These are phyloP conservation scores for Melipona bicolor DNA, from an alignment of 2,888 invertebrate species.

Conservation along the genomic window DNA sequence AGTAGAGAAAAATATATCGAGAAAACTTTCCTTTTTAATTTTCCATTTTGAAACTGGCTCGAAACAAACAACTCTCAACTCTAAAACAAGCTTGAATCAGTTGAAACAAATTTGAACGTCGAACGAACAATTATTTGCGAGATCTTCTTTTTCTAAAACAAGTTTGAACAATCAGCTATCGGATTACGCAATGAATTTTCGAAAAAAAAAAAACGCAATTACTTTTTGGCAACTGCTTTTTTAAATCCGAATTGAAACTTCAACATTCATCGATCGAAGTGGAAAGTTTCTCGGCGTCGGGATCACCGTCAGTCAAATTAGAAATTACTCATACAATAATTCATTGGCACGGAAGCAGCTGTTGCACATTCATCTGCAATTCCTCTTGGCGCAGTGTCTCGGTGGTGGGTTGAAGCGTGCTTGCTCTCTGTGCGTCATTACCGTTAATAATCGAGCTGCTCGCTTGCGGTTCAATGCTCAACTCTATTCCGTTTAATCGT, in stretches of 20 bases:
- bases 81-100: too few relatives aligned
- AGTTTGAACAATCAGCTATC: too few relatives aligned
- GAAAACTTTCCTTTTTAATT: too few relatives aligned
- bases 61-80: too few relatives aligned
- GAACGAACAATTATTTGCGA: too few relatives aligned
- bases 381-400: slow-evolving; percentile 2
- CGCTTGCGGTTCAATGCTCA: slow-evolving; percentile 34
- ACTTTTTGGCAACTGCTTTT: too few relatives aligned
- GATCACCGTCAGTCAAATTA: background rate
- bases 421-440: slow-evolving; percentile 41
- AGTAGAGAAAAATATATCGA: too few relatives aligned
- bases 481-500: slow-evolving; percentile 65
- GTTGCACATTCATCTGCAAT: slow-evolving; percentile 20
- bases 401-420: slow-evolving; percentile 11
- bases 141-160: too few relatives aligned
- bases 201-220: too few relatives aligned
- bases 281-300: background rate
- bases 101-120: too few relatives aligned
- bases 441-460: slow-evolving; percentile 53
- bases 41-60: too few relatives aligned
- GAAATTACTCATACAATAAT: slow-evolving; percentile 7
- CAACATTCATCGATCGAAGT: background rate
- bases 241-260: background rate
- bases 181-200: too few relatives aligned
- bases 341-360: slow-evolving; percentile 2